Evolutionary conservation across 2,888 invertebrate genomes (phyloP).

Genomic region (Pollenia amentaria): DNA sequence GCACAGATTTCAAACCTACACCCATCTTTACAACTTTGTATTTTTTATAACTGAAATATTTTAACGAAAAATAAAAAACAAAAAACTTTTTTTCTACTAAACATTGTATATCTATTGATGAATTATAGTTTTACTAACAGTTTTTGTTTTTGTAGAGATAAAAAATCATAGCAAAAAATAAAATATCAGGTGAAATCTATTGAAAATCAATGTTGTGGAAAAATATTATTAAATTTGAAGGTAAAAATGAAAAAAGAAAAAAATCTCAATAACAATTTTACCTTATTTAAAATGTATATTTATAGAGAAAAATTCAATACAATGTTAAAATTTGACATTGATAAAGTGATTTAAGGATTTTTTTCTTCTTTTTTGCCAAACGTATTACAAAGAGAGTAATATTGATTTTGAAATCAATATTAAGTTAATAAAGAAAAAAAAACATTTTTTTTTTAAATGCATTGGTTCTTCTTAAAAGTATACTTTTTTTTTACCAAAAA

Average conservation of each 20-base stretch:
- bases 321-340: constrained; percentile 55
- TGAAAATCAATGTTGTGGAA: constrained; percentile 58
- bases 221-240: constrained; percentile 46
- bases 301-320: neutral
- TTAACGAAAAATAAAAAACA: constrained; percentile 2
- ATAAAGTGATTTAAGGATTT: constrained; percentile 51
- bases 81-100: constrained; percentile 15
- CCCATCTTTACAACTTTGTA: no score
- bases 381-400: constrained; percentile 8
- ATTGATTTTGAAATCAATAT: constrained; percentile 29
- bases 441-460: no score
- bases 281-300: constrained; percentile 1
- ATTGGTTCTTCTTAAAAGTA: no score
- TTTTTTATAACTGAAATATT: constrained; percentile 5
- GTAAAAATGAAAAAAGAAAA: neutral
- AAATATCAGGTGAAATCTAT: constrained; percentile 54
- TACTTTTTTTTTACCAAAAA: no score
- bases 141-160: neutral
- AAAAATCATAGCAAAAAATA: constrained; percentile 30
- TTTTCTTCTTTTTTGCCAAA: neutral
- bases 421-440: no score
- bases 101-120: constrained; percentile 40
- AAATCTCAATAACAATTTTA: constrained; percentile 30
- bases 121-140: constrained; percentile 48
- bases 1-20: neutral